A percentile compares a stretch with the other conserved stretches of the same genome.
Evolutionary conservation across 1,140 invertebrate species (phyloP).

Genomic region (Rhopalosiphum maidis): DNA sequence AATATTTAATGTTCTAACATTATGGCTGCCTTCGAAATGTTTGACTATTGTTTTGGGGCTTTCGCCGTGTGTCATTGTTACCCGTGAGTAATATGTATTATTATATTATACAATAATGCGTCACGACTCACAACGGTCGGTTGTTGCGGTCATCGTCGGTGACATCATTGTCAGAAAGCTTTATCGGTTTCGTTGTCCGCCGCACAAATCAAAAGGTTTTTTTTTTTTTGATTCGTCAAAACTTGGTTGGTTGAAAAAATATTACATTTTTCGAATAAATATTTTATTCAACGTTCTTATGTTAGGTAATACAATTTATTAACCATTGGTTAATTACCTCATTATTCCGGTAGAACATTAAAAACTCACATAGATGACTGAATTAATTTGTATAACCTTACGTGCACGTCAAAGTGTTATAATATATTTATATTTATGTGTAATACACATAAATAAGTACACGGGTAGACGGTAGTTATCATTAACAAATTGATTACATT

Average conservation of each 20-base stretch:
- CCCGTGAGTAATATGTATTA: not conserved
- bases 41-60: not conserved
- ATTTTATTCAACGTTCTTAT: not conserved
- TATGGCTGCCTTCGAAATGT: not conserved
- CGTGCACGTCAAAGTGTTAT: too few species aligned
- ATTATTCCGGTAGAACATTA: too few species aligned
- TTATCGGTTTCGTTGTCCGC: not conserved
- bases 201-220: not conserved
- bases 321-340: too few species aligned
- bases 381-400: too few species aligned
- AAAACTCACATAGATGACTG: too few species aligned
- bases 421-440: too few species aligned
- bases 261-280: not conserved
- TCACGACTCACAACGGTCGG: not conserved
- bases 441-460: too few species aligned
- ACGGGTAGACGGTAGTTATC: too few species aligned
- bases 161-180: constrained; percentile 15
- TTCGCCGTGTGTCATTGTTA: not conserved
- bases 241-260: not conserved
- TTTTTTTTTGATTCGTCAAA: not conserved
- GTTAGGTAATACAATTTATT: not conserved
- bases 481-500: too few species aligned
- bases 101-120: not conserved
- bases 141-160: not conserved
- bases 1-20: not conserved